Conservation (phyloP, 1,140 invertebrate genomes). For the Magallana gigas region DNA sequence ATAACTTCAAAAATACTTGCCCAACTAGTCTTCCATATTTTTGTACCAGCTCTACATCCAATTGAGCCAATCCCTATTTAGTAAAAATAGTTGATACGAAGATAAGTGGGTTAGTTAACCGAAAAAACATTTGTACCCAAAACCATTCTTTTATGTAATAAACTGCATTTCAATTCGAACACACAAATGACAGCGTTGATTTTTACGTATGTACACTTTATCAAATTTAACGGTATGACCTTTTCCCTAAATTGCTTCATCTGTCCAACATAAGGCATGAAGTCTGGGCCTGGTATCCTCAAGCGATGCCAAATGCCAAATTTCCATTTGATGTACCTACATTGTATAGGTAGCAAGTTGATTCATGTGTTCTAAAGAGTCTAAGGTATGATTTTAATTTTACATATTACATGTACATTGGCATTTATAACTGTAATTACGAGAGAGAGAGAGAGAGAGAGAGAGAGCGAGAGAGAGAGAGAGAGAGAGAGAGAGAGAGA, state of each 20-base stretch:
- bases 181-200: too few species aligned
- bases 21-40: neutral
- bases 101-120: too few species aligned
- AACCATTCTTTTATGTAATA: too few species aligned
- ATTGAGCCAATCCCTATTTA: neutral
- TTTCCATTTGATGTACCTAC: neutral
- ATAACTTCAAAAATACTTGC: neutral
- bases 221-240: neutral
- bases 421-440: neutral
- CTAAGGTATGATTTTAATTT: neutral
- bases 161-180: too few species aligned
- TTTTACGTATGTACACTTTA: too few species aligned
- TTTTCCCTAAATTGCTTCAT: neutral
- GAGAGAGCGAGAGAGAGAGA: too few species aligned
- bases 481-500: neutral
- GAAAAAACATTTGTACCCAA: too few species aligned
- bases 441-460: too few species aligned
- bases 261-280: neutral
- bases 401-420: neutral
- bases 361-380: neutral
- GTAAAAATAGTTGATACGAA: too few species aligned
- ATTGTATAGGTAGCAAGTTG: neutral
- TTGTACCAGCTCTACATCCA: neutral
- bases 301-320: neutral
- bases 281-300: neutral